Base-by-base conservation (phyloP, 92 coral and sea anemone genomes). In the Hydrozoanthus gracilis region DNA sequence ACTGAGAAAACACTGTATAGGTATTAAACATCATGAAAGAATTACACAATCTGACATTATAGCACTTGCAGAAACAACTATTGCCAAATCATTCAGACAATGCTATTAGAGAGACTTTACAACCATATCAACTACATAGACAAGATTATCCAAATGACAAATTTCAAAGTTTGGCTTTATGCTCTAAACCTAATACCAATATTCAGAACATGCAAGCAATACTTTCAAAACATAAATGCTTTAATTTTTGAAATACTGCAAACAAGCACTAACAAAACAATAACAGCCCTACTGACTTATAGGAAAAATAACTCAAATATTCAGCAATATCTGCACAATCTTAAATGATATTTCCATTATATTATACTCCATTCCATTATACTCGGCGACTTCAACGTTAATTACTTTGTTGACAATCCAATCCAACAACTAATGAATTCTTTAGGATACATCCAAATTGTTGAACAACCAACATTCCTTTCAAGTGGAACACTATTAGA, bases 401-500 rank as follows among this genome's bases (percentile, higher is more conserved):
- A 80, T 80, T 80, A 73, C 69, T 52, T 84, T 17, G 88, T 71
- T 51, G 52, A 68, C 78, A 27, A 44, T 44, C 6, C 87, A 83
- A 16, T 84, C 69, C 52, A 84, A 69, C 39, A 47, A 18, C 39
- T 84, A 82, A 84, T 84, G 79, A 71, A 70, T 71, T 10, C 18
- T 51, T 68, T 62, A 17, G 72, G 72, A 71, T 84, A 71, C 69
- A 44, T 72, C 39, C 80, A 84, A 84, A 47, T 87, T 78, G 90
- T 90, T 73, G 35, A 87, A 17, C 55, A 73, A 17, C 87, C 90
- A 18, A 87, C 88, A 46, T 90, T 87, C 50, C 82, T 90, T 86
- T 90, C 90, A 62, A 86, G 87, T 86, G 88, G 92, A 60, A 90
- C 61, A 46, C 82, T 87, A 90, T 87, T 87, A 44, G 92, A 90